Base-by-base conservation (phyloP, 1,140 invertebrate genomes). In the Chymomyza costata region DNA sequence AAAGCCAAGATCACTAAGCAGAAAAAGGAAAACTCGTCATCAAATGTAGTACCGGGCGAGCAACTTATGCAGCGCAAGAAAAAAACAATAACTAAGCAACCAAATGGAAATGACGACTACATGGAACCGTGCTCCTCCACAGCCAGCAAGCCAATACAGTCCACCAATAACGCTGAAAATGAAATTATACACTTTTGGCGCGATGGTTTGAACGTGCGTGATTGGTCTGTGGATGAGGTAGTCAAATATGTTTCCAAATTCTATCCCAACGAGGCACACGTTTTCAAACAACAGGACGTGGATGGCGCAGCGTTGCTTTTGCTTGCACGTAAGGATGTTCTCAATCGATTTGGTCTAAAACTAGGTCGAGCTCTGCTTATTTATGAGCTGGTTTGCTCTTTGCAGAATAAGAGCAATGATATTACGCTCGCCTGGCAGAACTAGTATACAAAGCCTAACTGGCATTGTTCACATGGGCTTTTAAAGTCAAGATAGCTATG, bases 281-380 rank as follows among this genome's bases (percentile, higher is more conserved):
- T 64, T 5, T 81, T 85, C 16, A 61, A 65, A 10, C 21, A 40
- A 1, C 81, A 85, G 41, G 83, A 85, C 28, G 82, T 85, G 6
- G 81, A 85, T 63, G 83, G 83, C 3, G 58, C 52, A n/a, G 65
- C 83, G 3, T 41, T 85, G 13, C 53, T 85, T 17, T 49, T 85
- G 11, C 63, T 85, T 0, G 73, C 64, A 18, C 83, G 83, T 8
- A 43, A 61, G 5, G 83, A 85, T 59, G 46, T 85, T 37, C 56
- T 85, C 15, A 62, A 68, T 34, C 55, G 70, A 2, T 69, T 85
- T 3, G 65, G 71, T 1, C 41, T 85, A 1, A 85, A 83, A 46
- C 54, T 85, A 13, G 83, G 83, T 0, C 81, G 66, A 54, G 67
- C 83, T 7, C 40, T 85, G 45, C 81, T 69, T 15, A 34, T 85